Conservation (phyloP, 2,113 vertebrate species). For the Mionectes macconnelli region DNA sequence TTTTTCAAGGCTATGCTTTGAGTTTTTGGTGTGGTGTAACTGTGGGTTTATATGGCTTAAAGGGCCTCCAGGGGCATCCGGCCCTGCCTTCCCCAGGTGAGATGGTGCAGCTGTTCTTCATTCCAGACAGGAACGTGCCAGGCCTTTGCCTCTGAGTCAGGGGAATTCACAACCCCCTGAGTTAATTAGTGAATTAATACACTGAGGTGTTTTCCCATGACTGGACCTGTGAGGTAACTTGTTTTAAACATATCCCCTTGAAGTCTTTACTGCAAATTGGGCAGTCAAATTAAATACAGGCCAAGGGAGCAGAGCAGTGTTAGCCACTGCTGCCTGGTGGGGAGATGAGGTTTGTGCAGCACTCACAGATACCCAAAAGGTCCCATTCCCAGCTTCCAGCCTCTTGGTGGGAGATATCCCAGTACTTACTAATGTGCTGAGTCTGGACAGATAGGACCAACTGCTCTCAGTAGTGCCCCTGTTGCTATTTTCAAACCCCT, state of each 20-base stretch:
- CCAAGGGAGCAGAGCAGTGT: neutral
- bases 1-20: neutral
- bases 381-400: neutral
- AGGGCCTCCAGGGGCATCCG: neutral
- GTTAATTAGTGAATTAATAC: no score
- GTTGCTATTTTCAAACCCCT: slow-evolving; percentile 18
- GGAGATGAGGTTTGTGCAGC: neutral
- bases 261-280: neutral
- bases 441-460: neutral
- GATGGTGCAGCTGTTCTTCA: neutral
- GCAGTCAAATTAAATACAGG: neutral
- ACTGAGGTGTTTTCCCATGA: neutral
- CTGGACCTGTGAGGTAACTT: neutral
- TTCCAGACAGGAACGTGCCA: neutral
- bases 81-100: neutral
- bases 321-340: neutral
- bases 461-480: neutral
- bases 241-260: neutral
- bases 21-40: neutral
- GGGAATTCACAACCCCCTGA: neutral
- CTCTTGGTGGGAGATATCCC: neutral
- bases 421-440: neutral
- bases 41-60: neutral
- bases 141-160: neutral
- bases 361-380: rapidly evolving